These are phyloP conservation scores for Ceratina calcarata DNA, from an alignment of 1,140 invertebrate genomes.

Conservation along the genomic window DNA sequence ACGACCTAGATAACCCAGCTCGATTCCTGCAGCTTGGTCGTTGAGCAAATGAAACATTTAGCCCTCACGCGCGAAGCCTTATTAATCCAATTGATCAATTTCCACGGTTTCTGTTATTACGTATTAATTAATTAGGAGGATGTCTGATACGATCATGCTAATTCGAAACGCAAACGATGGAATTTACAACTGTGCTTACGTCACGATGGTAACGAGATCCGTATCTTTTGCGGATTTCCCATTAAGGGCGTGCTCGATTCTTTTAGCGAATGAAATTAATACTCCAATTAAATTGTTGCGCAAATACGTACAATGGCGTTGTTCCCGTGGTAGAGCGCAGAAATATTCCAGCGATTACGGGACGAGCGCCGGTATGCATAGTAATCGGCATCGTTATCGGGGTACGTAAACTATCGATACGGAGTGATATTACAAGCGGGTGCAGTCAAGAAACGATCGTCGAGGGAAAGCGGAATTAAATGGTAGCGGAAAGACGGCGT, in stretches of 20 bases:
- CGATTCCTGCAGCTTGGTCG: constrained; percentile 13
- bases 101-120: neutral
- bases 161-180: too few relatives aligned
- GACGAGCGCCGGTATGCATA: too few relatives aligned
- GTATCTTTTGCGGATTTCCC: too few relatives aligned
- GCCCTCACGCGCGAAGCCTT: neutral
- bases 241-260: too few relatives aligned
- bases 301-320: too few relatives aligned
- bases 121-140: neutral
- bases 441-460: neutral
- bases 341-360: too few relatives aligned
- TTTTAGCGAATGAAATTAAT: too few relatives aligned
- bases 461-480: constrained; percentile 21
- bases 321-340: too few relatives aligned
- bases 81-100: constrained; percentile 20
- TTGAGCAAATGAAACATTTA: constrained; percentile 1
- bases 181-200: too few relatives aligned
- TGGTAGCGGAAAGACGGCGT: neutral
- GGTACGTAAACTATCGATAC: neutral
- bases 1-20: constrained; percentile 12
- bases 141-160: too few relatives aligned
- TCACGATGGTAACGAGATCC: too few relatives aligned
- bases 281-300: too few relatives aligned
- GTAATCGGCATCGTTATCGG: neutral
- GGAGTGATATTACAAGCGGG: neutral